Evolutionary conservation across 30 jellyfish, hydroid and myxozoan genomes (phyloP), one percentile per base, ranked within the genome.

Genomic region (Turritopsis rubra): DNA sequence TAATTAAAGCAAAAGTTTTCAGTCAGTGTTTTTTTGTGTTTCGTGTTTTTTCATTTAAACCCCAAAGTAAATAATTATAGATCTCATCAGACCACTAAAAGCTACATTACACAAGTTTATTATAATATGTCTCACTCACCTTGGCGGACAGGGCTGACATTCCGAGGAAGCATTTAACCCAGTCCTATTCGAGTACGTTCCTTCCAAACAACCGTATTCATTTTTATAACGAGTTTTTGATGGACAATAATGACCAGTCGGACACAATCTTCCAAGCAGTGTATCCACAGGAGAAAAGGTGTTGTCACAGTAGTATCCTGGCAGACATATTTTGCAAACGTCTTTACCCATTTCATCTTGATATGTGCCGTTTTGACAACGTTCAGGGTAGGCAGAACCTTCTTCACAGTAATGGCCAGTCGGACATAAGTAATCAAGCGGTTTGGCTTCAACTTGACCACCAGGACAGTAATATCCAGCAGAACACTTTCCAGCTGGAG

Each of bases 241-340:
- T 0, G 98, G 98, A 79, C 98, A 92, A 77, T 73, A 92, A 41
- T 89, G 81, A 16, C 98, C 98, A 0, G 92, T 88, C 16, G 90
- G 95, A 75, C 98, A 92, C 29, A 70, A 78, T 27, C 88, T 72
- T 0, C 96, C 98, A 53, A 84, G 92, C 71, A 92, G 75, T 0
- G 90, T 29, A 29, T 82, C 89, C 31, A 87, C 98, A 29, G 98
- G 87, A 1, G 88, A 16, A 16, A 52, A 78, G 22, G 98, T 92
- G 75, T 92, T 92, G 81, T 92, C 98, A 78, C 98, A 92, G 73
- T 72, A 92, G 71, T 92, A 92, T 25, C 98, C 96, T 26, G 88
- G 79, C 0, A 31, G 83, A 73, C 98, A 92, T n/a, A 81, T 70
- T 54, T 84, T 81, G 66, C 98, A 92, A 1, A 83, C 54, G 21